Evolutionary conservation across 2,797 vertebrate genomes (phyloP).

Genomic region (Sebastes cheni): DNA sequence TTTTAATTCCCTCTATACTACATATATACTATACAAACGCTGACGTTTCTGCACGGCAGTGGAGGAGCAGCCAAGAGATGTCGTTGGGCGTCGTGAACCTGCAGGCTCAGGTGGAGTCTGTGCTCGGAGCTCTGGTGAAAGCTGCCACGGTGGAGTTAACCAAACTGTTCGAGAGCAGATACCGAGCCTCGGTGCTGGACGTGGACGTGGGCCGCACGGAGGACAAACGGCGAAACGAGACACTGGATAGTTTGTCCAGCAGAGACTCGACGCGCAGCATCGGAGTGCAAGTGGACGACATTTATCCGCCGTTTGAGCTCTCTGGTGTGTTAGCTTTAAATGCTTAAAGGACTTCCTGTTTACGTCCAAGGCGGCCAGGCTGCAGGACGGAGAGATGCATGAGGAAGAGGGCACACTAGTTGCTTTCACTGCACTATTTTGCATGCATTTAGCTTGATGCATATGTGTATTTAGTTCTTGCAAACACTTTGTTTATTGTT

Average conservation of each 20-base stretch:
- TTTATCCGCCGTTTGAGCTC: background rate
- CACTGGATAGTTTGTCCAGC: fast-evolving
- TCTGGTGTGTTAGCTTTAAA: conserved; percentile 38
- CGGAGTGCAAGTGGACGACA: conserved; percentile 77
- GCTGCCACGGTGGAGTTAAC: conserved; percentile 79
- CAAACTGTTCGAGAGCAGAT: conserved; percentile 80
- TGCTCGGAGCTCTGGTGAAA: conserved; percentile 75
- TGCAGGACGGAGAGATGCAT: background rate
- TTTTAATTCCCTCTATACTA: too few relatives aligned
- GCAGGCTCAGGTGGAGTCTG: conserved; percentile 77
- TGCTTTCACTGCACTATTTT: background rate
- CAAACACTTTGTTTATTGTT: background rate
- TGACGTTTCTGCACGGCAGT: background rate
- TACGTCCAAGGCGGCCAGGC: background rate
- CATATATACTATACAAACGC: background rate
- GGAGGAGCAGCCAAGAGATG: conserved; percentile 45
- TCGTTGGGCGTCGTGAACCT: conserved; percentile 61
- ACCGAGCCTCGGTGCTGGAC: conserved; percentile 29
- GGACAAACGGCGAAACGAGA: background rate
- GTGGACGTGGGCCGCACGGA: conserved; percentile 21
- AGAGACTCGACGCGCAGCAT: conserved; percentile 64
- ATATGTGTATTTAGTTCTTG: background rate
- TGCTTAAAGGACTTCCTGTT: conserved; percentile 28
- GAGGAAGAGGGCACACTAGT: background rate
- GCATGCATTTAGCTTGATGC: background rate